These are phyloP conservation scores for Centropus unirufus DNA, from an alignment of 2,113 vertebrate genomes.

Conservation along the genomic window DNA sequence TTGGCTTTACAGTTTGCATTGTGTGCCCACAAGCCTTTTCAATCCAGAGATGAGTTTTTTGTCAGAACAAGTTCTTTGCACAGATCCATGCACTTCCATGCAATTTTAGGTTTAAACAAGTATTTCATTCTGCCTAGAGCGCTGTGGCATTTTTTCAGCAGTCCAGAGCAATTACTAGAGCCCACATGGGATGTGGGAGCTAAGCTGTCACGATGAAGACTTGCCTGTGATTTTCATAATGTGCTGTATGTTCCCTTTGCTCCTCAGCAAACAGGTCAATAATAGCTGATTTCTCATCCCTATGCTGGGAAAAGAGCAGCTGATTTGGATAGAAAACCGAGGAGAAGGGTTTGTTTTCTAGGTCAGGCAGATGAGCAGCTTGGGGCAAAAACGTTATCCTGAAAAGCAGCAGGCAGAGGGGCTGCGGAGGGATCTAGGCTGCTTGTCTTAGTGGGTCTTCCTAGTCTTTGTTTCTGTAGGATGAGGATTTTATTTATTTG, in stretches of 20 bases:
- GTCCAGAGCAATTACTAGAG: background rate
- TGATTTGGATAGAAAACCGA: background rate
- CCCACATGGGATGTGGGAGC: background rate
- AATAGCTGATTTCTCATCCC: slow-evolving; percentile 20
- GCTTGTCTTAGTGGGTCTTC: background rate
- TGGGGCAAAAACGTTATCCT: background rate
- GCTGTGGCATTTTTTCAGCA: background rate
- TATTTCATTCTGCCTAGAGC: slow-evolving; percentile 1
- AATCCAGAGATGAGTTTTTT: background rate
- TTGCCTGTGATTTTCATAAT: slow-evolving; percentile 64
- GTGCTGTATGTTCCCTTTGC: background rate
- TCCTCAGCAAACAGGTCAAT: slow-evolving; percentile 32
- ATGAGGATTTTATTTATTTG: background rate
- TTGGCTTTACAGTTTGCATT: background rate
- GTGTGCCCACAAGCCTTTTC: background rate
- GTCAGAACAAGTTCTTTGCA: background rate
- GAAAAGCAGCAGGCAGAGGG: background rate
- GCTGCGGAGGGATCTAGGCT: background rate
- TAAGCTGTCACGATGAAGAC: slow-evolving; percentile 20
- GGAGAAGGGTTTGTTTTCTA: slow-evolving; percentile 21
- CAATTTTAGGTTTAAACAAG: background rate
- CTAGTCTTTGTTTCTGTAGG: background rate
- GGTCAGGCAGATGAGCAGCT: slow-evolving; percentile 34
- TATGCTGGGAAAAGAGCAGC: background rate
- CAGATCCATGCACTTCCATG: background rate